Evolutionary conservation across 1,140 invertebrate species (phyloP).

Genomic region (Zaprionus nigranus): DNA sequence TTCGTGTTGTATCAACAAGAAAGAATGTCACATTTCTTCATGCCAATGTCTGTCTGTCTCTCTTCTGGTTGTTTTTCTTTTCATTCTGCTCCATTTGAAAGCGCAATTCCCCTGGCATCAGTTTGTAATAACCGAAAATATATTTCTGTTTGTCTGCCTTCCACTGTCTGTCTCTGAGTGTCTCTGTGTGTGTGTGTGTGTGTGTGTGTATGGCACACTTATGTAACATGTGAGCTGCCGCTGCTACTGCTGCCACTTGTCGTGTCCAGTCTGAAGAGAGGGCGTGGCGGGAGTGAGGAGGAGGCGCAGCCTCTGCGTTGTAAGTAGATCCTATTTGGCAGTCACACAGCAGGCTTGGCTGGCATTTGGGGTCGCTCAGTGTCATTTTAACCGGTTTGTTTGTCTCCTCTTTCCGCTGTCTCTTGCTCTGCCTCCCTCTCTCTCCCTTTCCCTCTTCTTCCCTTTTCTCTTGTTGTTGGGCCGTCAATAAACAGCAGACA

Average conservation of each 20-base stretch:
- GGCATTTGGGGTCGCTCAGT: constrained; percentile 53
- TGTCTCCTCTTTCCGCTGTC: constrained; percentile 21
- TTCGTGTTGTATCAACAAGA: not conserved
- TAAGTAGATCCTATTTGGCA: constrained; percentile 73
- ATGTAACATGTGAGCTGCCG: constrained; percentile 44
- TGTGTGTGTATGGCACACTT: constrained; percentile 38
- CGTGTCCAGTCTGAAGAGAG: constrained; percentile 30
- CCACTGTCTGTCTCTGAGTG: not conserved
- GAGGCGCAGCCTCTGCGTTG: constrained; percentile 3
- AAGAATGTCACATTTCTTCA: constrained; percentile 10
- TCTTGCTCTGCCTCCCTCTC: not conserved
- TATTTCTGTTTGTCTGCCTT: not conserved
- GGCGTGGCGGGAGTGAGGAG: not conserved
- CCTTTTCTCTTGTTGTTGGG: constrained; percentile 22
- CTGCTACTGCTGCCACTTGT: constrained; percentile 67
- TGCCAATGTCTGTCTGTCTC: not conserved
- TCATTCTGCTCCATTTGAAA: constrained; percentile 32
- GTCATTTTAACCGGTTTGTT: constrained; percentile 45
- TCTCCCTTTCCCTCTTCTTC: not conserved
- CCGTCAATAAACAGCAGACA: constrained; percentile 74
- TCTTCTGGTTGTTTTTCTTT: constrained; percentile 2
- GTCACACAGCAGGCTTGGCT: constrained; percentile 54
- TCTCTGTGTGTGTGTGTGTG: not conserved
- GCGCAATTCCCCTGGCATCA: constrained; percentile 23
- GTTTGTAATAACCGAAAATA: constrained; percentile 40